Conservation (phyloP, 2,113 vertebrate species). For the Malurus melanocephalus region DNA sequence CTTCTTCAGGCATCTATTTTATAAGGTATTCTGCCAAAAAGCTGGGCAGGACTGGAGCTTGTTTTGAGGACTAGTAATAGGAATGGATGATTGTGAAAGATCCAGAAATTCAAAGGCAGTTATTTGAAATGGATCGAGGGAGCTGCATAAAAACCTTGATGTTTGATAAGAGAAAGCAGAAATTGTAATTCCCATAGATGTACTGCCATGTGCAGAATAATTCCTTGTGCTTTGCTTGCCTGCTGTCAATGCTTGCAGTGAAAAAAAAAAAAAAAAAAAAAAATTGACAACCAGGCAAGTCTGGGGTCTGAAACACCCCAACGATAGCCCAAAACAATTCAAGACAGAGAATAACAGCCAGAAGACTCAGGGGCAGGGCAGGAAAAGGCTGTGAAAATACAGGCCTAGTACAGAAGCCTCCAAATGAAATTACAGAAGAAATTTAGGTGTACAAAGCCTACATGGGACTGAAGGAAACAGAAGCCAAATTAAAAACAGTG, state of each 20-base stretch:
- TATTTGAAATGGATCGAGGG: background rate
- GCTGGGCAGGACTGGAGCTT: background rate
- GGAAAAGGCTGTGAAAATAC: background rate
- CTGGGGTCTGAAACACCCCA: background rate
- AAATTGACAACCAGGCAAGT: background rate
- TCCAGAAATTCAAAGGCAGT: background rate
- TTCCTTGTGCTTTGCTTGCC: background rate
- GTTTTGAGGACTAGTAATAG: background rate
- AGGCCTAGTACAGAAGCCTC: background rate
- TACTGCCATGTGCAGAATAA: background rate
- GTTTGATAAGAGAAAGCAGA: background rate
- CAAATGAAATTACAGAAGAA: background rate
- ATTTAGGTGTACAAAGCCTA: background rate
- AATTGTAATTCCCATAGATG: background rate
- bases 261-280: background rate
- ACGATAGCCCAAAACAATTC: background rate
- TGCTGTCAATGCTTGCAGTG: background rate
- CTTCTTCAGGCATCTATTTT: background rate
- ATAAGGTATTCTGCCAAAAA: background rate
- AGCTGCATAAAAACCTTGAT: background rate
- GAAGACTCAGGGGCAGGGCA: background rate
- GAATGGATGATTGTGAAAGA: background rate
- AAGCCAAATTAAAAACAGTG: background rate
- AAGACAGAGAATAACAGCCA: background rate
- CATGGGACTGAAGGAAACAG: background rate